A percentile compares a stretch with the other conserved stretches of the same genome.
Conservation (phyloP, 2,113 vertebrate genomes). For the Rana temporaria region DNA sequence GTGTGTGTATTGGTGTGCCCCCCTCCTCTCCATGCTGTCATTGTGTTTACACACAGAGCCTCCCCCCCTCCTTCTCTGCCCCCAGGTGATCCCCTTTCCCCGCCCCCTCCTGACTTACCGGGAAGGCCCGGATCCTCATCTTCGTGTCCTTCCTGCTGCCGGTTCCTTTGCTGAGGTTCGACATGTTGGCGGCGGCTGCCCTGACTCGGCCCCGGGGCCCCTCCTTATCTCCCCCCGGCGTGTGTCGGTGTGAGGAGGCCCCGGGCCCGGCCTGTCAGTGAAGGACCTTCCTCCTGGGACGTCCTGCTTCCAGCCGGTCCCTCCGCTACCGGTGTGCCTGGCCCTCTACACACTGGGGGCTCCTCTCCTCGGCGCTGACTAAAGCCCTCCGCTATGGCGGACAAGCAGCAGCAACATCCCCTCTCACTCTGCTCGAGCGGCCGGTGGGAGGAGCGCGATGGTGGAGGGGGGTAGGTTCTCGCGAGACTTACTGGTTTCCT, state of each 20-base stretch:
- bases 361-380: constrained; percentile 57
- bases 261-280: constrained; percentile 59
- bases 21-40: neutral
- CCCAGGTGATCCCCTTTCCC: constrained; percentile 37
- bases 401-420: constrained; percentile 68
- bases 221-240: constrained; percentile 51
- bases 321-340: constrained; percentile 17
- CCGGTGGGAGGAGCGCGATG: constrained; percentile 60
- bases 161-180: constrained; percentile 94
- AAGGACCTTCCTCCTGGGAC: constrained; percentile 17
- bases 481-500: neutral
- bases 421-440: constrained; percentile 75
- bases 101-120: constrained; percentile 81
- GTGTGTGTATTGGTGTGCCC: neutral
- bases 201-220: constrained; percentile 53
- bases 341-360: neutral
- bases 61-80: constrained; percentile 49
- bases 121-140: constrained; percentile 98
- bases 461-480: constrained; percentile 30
- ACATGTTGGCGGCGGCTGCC: constrained; percentile 77
- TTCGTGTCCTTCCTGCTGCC: constrained; percentile 98
- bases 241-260: constrained; percentile 52
- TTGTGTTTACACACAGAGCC: constrained; percentile 10
- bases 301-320: neutral
- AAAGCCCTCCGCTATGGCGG: constrained; percentile 77